Percentiles rank a stretch among this genome's conserved stretches.
Conservation (phyloP, 2,113 vertebrate genomes). For the Indicator indicator region DNA sequence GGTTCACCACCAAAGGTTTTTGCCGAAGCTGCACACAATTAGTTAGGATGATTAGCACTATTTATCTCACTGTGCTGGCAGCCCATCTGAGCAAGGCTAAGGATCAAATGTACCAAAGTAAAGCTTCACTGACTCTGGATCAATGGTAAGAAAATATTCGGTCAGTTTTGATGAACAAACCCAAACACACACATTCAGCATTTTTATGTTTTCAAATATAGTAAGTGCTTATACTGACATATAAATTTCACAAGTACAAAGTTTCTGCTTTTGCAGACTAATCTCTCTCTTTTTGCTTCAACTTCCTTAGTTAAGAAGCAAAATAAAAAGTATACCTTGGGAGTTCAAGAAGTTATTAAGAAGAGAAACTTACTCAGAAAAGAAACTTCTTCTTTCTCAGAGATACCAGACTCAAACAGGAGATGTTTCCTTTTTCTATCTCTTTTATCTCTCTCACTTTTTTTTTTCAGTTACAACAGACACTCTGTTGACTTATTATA, state of each 20-base stretch:
- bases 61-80: not conserved
- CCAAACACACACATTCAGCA: not conserved
- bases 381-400: constrained; percentile 54
- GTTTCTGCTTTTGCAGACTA: constrained; percentile 32
- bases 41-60: not conserved
- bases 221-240: not conserved
- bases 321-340: constrained; percentile 49
- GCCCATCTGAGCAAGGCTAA: not conserved
- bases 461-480: not conserved
- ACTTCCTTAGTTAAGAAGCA: constrained; percentile 53
- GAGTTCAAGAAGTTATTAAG: constrained; percentile 49
- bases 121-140: not conserved
- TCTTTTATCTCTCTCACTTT: too few relatives aligned
- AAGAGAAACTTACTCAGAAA: constrained; percentile 35
- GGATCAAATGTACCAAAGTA: not conserved
- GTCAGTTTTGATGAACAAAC: not conserved
- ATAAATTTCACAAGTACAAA: constrained; percentile 30
- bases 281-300: constrained; percentile 12
- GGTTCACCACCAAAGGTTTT: not conserved
- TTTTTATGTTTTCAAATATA: not conserved
- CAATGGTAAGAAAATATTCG: not conserved
- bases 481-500: not conserved
- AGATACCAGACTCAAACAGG: not conserved
- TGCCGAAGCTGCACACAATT: not conserved
- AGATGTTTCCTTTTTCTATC: not conserved